Evolutionary conservation across 1,140 invertebrate species (phyloP).

Genomic region (Drosophila elegans): DNA sequence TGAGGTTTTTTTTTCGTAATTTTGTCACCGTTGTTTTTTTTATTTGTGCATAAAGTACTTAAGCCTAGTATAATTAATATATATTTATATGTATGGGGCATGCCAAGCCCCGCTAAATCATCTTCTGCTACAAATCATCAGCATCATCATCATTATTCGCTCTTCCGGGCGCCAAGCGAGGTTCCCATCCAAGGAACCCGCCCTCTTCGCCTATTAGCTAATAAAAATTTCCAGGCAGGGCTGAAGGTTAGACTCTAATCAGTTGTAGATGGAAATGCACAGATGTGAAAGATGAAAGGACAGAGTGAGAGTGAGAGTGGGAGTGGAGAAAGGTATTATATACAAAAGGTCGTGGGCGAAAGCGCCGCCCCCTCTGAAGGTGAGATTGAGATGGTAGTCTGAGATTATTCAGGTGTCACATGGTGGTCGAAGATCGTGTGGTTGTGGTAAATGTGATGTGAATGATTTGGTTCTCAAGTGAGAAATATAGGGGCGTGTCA

Average conservation of each 20-base stretch:
- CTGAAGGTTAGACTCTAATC: slow-evolving; percentile 25
- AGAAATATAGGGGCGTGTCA: slow-evolving; percentile 59
- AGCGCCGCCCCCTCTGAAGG: slow-evolving; percentile 30
- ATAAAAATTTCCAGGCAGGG: slow-evolving; percentile 46
- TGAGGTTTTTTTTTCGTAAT: slow-evolving; percentile 76
- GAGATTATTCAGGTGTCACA: slow-evolving; percentile 19
- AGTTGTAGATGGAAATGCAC: slow-evolving; percentile 21
- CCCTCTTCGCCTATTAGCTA: slow-evolving; percentile 71
- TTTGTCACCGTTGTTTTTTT: slow-evolving; percentile 85
- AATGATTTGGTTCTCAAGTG: slow-evolving; percentile 36
- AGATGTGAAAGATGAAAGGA: slow-evolving; percentile 11
- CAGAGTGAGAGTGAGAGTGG: slow-evolving; percentile 13
- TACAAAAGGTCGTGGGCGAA: slow-evolving; percentile 74
- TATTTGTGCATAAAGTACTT: slow-evolving; percentile 84
- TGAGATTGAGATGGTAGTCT: background rate
- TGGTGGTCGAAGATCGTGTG: slow-evolving; percentile 36
- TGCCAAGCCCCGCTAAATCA: slow-evolving; percentile 58
- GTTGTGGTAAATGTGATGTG: slow-evolving; percentile 35
- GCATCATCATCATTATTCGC: slow-evolving; percentile 47
- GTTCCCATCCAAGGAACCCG: slow-evolving; percentile 60
- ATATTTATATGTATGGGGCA: slow-evolving; percentile 71
- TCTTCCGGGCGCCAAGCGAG: slow-evolving; percentile 56
- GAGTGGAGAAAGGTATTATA: slow-evolving; percentile 61
- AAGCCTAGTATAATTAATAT: slow-evolving; percentile 78
- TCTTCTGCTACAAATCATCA: slow-evolving; percentile 42